Evolutionary conservation across 2,113 vertebrate genomes (phyloP).

Genomic region (Sarotherodon lohbergeri): DNA sequence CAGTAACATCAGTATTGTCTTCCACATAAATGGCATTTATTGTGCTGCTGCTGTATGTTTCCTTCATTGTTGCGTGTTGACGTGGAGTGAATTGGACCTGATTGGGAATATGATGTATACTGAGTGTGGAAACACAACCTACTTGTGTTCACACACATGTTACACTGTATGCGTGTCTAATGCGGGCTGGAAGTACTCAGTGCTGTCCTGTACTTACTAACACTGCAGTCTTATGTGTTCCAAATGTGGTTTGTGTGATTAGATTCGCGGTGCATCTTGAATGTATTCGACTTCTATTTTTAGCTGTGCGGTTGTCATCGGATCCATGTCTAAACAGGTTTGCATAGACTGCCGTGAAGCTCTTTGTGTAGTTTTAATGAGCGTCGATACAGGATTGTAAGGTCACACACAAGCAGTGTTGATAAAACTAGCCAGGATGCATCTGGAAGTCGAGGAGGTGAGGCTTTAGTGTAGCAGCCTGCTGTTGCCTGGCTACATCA

Average conservation of each 20-base stretch:
- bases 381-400: not conserved
- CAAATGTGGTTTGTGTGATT: not conserved
- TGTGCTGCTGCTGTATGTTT: not conserved
- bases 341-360: not conserved
- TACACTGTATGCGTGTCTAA: not conserved
- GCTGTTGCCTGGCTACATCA: constrained; percentile 14
- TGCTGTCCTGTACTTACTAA: not conserved
- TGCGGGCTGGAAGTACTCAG: not conserved
- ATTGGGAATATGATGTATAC: not conserved
- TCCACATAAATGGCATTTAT: not conserved
- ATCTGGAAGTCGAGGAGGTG: not conserved
- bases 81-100: not conserved
- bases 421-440: not conserved
- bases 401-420: not conserved
- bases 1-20: not conserved
- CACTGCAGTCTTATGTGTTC: not conserved
- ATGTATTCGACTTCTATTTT: not conserved
- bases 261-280: not conserved
- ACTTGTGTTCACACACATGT: not conserved
- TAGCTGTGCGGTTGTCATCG: not conserved
- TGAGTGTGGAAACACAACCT: not conserved
- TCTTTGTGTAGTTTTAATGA: not conserved
- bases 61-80: not conserved
- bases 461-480: not conserved
- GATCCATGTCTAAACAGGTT: not conserved